phyloP scores from a whole-genome alignment of 2,888 invertebrate species.

The Chymomyza caudatula region DNA sequence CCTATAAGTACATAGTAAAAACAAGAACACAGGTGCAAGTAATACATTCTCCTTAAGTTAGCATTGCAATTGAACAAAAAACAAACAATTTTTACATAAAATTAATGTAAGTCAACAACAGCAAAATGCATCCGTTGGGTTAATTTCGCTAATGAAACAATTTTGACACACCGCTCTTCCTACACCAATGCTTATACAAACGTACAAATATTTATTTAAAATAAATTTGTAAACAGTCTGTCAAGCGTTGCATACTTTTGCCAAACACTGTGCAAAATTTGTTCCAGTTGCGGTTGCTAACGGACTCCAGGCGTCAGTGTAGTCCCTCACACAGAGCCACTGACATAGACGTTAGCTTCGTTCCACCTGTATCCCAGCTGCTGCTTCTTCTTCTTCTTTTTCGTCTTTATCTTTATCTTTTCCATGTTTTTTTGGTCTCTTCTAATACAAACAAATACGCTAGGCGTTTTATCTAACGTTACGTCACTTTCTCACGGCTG shows the following conservation, averaged over 20 bases:
- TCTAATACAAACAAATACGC: background rate
- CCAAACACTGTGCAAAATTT: background rate
- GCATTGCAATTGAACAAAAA: too few relatives aligned
- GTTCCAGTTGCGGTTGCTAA: background rate
- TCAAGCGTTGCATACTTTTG: background rate
- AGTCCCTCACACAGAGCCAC: background rate
- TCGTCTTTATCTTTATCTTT: conserved; percentile 24
- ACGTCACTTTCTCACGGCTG: conserved; percentile 72
- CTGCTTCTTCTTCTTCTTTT: conserved; percentile 10
- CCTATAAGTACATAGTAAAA: too few relatives aligned
- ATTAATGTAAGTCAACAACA: conserved; percentile 1
- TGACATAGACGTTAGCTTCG: conserved; percentile 6
- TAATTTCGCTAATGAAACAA: too few relatives aligned
- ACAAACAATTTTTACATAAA: conserved; percentile 19
- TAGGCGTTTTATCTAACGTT: conserved; percentile 48
- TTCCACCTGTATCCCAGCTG: conserved; percentile 39
- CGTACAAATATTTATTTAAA: background rate
- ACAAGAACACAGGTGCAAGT: too few relatives aligned
- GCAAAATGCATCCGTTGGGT: background rate
- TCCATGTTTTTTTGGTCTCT: conserved; percentile 25
- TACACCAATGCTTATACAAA: background rate
- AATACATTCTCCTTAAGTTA: too few relatives aligned
- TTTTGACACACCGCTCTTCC: too few relatives aligned
- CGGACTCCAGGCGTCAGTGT: background rate
- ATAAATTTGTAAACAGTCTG: background rate